Conservation (phyloP, 2,888 invertebrate genomes). For the Zelleria hepariella region DNA sequence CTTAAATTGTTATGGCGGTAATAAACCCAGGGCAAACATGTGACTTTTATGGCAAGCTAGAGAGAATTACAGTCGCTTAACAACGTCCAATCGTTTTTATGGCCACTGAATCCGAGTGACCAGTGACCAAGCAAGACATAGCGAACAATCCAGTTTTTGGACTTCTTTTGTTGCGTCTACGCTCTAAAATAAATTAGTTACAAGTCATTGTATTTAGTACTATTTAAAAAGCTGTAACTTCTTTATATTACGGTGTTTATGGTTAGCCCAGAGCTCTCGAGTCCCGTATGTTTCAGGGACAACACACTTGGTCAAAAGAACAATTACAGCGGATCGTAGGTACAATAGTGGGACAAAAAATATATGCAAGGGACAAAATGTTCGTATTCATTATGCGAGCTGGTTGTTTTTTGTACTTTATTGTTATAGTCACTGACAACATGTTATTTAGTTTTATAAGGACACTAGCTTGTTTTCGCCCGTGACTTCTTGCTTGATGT, state of each 20-base stretch:
- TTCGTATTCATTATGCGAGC: neutral
- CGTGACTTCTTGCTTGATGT: too few relatives aligned
- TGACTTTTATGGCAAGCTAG: constrained; percentile 56
- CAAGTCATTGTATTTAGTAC: too few relatives aligned
- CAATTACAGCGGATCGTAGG: neutral
- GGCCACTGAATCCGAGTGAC: too few relatives aligned
- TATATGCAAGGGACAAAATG: neutral
- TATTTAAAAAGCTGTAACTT: neutral
- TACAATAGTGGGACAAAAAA: neutral
- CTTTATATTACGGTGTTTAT: neutral
- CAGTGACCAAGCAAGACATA: too few relatives aligned
- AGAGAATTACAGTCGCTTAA: constrained; percentile 1
- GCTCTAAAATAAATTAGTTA: too few relatives aligned
- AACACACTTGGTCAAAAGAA: constrained; percentile 2
- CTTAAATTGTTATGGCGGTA: constrained; percentile 68
- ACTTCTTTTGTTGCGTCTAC: too few relatives aligned
- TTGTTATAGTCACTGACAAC: neutral
- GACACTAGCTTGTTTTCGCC: too few relatives aligned
- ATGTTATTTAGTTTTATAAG: neutral
- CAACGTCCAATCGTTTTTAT: neutral
- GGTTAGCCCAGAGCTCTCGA: neutral
- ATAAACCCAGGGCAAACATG: constrained; percentile 61
- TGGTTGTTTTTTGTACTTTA: neutral
- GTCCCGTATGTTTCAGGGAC: constrained; percentile 3
- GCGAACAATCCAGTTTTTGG: too few relatives aligned